Evolutionary conservation across 1,140 invertebrate species (phyloP).

Genomic region (Tetranychus urticae): DNA sequence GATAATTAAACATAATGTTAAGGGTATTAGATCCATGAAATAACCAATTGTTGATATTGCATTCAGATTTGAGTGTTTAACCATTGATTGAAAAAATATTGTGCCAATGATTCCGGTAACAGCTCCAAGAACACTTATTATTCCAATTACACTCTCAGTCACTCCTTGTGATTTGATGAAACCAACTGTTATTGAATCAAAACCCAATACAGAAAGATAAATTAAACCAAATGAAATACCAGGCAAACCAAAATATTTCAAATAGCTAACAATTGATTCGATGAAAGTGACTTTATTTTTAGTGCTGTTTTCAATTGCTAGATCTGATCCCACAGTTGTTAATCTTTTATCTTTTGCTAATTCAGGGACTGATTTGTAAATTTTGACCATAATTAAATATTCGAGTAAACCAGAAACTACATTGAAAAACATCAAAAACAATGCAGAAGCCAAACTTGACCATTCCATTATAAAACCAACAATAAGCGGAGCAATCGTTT

Average conservation of each 20-base stretch:
- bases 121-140: background rate
- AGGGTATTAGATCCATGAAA: background rate
- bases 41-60: background rate
- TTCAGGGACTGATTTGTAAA: background rate
- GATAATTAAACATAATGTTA: background rate
- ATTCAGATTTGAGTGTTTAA: background rate
- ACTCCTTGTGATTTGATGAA: background rate
- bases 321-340: background rate
- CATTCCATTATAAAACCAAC: conserved; percentile 26
- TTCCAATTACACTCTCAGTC: background rate
- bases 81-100: background rate
- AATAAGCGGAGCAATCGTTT: conserved; percentile 26
- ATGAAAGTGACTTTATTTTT: background rate
- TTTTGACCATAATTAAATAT: background rate
- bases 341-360: background rate
- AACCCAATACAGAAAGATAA: background rate
- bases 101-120: background rate
- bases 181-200: background rate
- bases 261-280: background rate
- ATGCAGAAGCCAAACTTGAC: conserved; percentile 18
- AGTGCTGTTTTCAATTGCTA: background rate
- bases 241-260: background rate
- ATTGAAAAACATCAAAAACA: conserved; percentile 19
- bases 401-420: background rate
- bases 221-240: background rate